These are phyloP conservation scores for Marronus borbonicus DNA, from an alignment of 2,888 invertebrate species.

Conservation along the genomic window DNA sequence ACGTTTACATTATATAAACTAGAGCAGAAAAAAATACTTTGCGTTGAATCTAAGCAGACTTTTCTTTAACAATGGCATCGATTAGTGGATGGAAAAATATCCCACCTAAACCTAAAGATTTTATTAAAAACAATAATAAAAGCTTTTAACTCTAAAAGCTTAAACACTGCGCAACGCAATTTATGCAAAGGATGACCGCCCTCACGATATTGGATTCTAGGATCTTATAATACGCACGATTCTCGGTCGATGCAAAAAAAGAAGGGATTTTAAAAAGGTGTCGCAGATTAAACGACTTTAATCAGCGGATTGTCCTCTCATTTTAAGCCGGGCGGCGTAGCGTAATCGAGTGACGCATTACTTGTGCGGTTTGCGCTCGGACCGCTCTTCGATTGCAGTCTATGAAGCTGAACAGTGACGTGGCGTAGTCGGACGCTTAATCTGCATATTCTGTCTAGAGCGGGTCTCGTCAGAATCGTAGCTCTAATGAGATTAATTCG, in stretches of 20 bases:
- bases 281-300: conserved; percentile 38
- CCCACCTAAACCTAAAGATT: background rate
- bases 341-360: conserved; percentile 40
- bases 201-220: background rate
- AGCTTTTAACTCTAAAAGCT: background rate
- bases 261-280: background rate
- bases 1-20: too few species aligned
- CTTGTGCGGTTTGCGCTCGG: conserved; percentile 36
- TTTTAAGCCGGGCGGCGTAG: conserved; percentile 33
- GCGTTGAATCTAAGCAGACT: too few species aligned
- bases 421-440: conserved; percentile 59
- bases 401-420: background rate
- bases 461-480: conserved; percentile 62
- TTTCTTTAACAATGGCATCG: too few species aligned
- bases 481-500: conserved; percentile 66
- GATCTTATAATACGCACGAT: background rate
- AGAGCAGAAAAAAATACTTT: too few species aligned
- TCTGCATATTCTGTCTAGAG: conserved; percentile 66
- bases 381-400: conserved; percentile 17
- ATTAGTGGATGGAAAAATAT: too few species aligned
- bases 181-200: background rate
- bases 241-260: conserved; percentile 6
- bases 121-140: conserved; percentile 11
- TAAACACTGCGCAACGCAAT: background rate
- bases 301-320: conserved; percentile 38